Conservation (phyloP, 2,797 vertebrate species). For the Enteromius afrohamiltoni region DNA sequence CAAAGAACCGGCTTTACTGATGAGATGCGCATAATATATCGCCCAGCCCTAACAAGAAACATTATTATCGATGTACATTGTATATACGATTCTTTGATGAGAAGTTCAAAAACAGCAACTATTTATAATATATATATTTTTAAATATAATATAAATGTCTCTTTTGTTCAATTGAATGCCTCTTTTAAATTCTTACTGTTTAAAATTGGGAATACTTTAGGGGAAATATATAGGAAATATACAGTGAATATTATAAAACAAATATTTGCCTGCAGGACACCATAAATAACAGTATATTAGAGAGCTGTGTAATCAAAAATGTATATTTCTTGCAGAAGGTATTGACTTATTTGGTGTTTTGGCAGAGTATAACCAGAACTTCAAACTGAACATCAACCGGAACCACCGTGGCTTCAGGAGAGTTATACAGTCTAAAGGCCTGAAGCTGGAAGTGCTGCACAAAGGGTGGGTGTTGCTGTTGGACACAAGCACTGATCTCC, state of each 20-base stretch:
- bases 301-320: neutral
- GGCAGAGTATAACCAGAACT: slow-evolving; percentile 92
- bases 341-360: neutral
- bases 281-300: neutral
- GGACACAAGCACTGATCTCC: neutral
- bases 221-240: neutral
- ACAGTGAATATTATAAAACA: neutral
- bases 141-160: neutral
- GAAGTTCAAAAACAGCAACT: neutral
- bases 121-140: neutral
- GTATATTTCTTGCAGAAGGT: neutral
- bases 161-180: neutral
- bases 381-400: slow-evolving; percentile 92
- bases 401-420: slow-evolving; percentile 92
- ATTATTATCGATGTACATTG: neutral
- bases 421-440: slow-evolving; percentile 88
- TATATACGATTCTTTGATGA: no score
- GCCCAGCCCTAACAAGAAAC: no score
- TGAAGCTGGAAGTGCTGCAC: slow-evolving; percentile 96
- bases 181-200: no score
- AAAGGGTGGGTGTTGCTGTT: slow-evolving; percentile 85
- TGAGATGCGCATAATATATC: no score
- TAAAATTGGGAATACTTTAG: no score
- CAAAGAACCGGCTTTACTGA: no score
- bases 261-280: neutral